Percentiles rank a stretch among this genome's conserved stretches.
Conservation (phyloP, 2,113 vertebrate species). For the Montifringilla adamsi region DNA sequence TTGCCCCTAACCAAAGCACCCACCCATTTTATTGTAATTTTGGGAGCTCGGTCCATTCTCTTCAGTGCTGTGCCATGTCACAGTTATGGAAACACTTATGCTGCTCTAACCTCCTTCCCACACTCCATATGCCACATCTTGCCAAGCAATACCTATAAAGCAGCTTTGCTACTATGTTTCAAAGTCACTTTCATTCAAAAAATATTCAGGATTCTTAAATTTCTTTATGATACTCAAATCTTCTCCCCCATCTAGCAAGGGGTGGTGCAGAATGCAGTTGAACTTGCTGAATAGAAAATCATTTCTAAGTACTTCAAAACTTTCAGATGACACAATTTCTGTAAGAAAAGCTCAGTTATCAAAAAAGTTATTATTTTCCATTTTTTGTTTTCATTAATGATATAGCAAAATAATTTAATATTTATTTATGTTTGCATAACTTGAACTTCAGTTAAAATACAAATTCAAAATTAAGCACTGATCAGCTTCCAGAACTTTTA, state of each 20-base stretch:
- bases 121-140: background rate
- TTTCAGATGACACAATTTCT: background rate
- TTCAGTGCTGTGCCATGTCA: background rate
- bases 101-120: background rate
- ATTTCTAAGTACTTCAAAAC: background rate
- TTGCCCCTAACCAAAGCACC: background rate
- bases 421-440: background rate
- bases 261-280: background rate
- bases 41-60: background rate
- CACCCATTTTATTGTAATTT: background rate
- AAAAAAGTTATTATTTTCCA: background rate
- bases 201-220: background rate
- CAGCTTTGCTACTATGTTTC: background rate
- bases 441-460: background rate
- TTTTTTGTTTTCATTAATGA: background rate
- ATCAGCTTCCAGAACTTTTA: background rate
- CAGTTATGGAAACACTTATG: rapidly evolving
- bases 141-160: background rate
- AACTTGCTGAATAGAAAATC: background rate
- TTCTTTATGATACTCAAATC: background rate
- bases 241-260: background rate
- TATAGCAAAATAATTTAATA: background rate
- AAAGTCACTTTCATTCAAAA: background rate
- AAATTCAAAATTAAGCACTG: background rate
- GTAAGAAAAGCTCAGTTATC: background rate